Evolutionary conservation across 2,113 vertebrate genomes (phyloP).

Genomic region (Nothobranchius furzeri): DNA sequence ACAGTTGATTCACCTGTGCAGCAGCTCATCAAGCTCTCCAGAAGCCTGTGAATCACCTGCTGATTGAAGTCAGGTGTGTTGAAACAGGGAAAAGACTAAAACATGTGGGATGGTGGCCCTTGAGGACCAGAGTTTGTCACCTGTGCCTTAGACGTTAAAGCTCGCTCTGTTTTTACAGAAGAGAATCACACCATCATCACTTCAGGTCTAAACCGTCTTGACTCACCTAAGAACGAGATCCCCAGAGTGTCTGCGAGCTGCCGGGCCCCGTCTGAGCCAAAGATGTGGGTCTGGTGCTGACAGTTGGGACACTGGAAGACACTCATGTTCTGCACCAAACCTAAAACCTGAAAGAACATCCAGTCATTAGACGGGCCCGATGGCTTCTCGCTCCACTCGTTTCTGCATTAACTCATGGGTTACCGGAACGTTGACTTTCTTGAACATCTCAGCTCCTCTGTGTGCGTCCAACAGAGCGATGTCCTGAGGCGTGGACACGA

Average conservation of each 20-base stretch:
- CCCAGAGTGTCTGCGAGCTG: conserved; percentile 84
- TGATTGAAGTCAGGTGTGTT: too few species aligned
- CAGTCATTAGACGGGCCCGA: not conserved
- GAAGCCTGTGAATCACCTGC: too few species aligned
- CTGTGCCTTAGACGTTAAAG: too few species aligned
- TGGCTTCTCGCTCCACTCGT: not conserved
- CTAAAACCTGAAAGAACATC: conserved; percentile 84
- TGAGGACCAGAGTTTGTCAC: too few species aligned
- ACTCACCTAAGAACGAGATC: conserved; percentile 86
- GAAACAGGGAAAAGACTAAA: too few species aligned
- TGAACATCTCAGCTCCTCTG: conserved; percentile 96
- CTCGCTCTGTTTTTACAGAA: too few species aligned
- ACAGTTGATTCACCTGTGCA: too few species aligned
- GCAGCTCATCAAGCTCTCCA: too few species aligned
- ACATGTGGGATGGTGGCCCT: too few species aligned
- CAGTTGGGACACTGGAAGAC: conserved; percentile 96
- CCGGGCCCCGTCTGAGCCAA: conserved; percentile 89
- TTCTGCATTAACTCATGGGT: conserved; percentile 24
- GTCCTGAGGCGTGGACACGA: conserved; percentile 95
- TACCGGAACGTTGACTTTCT: conserved; percentile 93
- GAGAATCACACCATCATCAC: too few species aligned
- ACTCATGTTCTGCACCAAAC: conserved; percentile 98
- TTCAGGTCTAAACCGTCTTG: too few species aligned
- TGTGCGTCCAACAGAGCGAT: conserved; percentile 91
- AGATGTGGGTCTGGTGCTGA: conserved; percentile 91